Base-by-base conservation (phyloP, 2,797 vertebrate genomes). In the Dicrostonyx torquatus region DNA sequence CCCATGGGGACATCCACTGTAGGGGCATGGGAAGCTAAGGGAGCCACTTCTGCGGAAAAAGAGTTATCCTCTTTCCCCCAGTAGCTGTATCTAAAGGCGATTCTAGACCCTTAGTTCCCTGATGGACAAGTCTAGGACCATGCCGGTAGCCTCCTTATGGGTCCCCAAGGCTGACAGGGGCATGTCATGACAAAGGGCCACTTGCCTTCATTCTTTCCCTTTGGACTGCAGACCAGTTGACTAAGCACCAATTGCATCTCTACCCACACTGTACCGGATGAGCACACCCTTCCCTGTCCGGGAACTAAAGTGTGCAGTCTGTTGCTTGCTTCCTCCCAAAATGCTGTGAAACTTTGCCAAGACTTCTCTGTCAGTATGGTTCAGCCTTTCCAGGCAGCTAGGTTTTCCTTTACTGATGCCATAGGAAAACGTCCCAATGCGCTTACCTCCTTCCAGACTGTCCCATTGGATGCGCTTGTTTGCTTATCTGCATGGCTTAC, bases 381-480 rank as follows among this genome's bases (percentile, higher is more conserved):
- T 90, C 48, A 91, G 92, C 93, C 96, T 95, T 95, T 84, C 60
- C 66, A 73, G 83, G 93, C 76, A 87, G 84, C 92, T 92, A 92
- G 50, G 40, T 66, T 90, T 82, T 92, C 84, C 95, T 94, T 90
- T 91, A 89, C 96, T 89, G 91, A 94, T 66, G 87, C 80, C 60
- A 80, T 50, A 87, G 94, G 87, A 75, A 86, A 89, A 72, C 24
- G 55, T 37, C 62, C 68, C 58, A 80, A 17, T 66, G 79, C 12
- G 43, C 43, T 53, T 79, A 26, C 26, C 55, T 11, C 40, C n/a
- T 62, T 53, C 26, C 1, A 83, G 85, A 29, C 80, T 2, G 55
- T 77, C 83, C 80, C 53, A 1, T 18, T 24, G 85, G 34, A 77
- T 34, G 68, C 40, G 22, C 37, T 66, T 53, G 64, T 70, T 60